These are phyloP conservation scores for Ligdia adustata DNA, from an alignment of 2,888 invertebrate species.

Conservation along the genomic window DNA sequence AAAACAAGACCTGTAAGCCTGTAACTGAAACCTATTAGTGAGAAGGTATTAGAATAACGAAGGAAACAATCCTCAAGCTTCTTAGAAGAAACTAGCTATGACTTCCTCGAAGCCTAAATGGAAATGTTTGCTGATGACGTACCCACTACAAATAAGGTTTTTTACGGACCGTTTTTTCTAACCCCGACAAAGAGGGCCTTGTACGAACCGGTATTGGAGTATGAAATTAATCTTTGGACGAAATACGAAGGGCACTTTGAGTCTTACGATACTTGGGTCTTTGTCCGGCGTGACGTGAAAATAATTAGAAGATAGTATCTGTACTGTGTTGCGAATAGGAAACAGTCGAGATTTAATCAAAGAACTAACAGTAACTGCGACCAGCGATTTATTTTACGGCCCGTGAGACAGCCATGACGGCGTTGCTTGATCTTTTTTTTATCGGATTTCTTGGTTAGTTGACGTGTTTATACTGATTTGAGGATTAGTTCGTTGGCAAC, in stretches of 20 bases:
- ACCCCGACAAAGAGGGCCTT: conserved; percentile 45
- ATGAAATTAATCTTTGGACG: conserved; percentile 43
- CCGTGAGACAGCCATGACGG: conserved; percentile 27
- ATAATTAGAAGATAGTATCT: conserved; percentile 57
- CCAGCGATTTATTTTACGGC: conserved; percentile 37
- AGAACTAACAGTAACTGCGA: conserved; percentile 39
- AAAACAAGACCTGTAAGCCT: neutral
- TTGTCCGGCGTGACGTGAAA: conserved; percentile 52
- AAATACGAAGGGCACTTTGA: conserved; percentile 51
- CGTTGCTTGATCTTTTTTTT: conserved; percentile 13
- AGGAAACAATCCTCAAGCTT: neutral
- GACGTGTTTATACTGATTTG: neutral
- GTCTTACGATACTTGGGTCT: conserved; percentile 33
- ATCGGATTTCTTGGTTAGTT: conserved; percentile 20
- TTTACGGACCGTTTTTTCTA: conserved; percentile 27
- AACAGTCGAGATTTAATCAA: conserved; percentile 44
- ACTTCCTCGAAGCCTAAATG: conserved; percentile 10
- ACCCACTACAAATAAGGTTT: conserved; percentile 24
- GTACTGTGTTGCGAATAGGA: conserved; percentile 47
- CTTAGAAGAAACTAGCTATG: neutral
- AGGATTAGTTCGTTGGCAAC: neutral
- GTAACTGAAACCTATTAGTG: conserved; percentile 3
- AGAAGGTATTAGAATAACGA: neutral
- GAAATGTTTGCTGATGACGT: conserved; percentile 24
- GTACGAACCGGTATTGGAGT: conserved; percentile 61